phyloP scores from a whole-genome alignment of 2,797 vertebrate genomes.

The Hapalemur alaotrensis region DNA sequence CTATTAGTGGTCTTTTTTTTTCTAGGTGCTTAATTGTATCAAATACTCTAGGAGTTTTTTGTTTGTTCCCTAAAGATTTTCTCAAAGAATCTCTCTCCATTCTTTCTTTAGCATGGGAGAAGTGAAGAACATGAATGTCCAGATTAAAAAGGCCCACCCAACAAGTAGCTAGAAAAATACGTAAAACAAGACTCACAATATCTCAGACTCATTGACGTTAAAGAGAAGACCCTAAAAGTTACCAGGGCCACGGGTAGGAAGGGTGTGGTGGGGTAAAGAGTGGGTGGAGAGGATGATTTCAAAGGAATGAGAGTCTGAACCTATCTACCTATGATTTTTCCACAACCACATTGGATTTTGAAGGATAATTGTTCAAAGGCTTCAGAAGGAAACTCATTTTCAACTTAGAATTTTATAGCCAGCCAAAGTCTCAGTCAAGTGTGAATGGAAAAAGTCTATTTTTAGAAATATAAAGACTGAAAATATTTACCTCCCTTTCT shows the following conservation, averaged over 20 bases:
- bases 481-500: slow-evolving; percentile 2
- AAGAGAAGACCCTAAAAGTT: not conserved
- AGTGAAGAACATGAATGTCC: not conserved
- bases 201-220: not conserved
- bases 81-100: not conserved
- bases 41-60: not conserved
- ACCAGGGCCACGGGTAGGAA: not conserved
- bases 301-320: not conserved
- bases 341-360: not conserved
- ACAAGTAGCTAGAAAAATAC: not conserved
- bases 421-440: not conserved
- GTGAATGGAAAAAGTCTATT: slow-evolving; percentile 1
- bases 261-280: not conserved
- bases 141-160: not conserved
- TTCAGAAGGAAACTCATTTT: slow-evolving; percentile 28
- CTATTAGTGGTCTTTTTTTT: not conserved
- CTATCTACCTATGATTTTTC: not conserved
- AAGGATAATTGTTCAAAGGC: not conserved
- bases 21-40: not conserved
- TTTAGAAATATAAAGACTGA: not conserved
- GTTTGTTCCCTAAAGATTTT: slow-evolving; percentile 30
- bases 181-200: not conserved
- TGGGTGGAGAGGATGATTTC: not conserved
- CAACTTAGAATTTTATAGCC: slow-evolving; percentile 26
- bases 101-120: not conserved